Evolutionary conservation across 2,797 vertebrate species (phyloP).

Genomic region (Acridotheres tristis): DNA sequence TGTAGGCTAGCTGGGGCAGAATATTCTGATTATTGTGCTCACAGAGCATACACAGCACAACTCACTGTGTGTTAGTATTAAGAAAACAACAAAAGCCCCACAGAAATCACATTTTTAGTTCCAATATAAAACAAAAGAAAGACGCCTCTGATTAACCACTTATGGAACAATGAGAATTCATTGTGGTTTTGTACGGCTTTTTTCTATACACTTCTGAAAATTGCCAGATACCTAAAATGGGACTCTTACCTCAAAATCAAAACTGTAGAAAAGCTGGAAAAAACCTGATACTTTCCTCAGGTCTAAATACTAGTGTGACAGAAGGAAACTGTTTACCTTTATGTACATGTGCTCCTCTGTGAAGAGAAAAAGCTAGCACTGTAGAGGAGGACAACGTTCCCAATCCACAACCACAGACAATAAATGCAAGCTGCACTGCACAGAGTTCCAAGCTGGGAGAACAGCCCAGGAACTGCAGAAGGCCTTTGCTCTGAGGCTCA

Average conservation of each 20-base stretch:
- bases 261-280: slow-evolving; percentile 93
- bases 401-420: background rate
- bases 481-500: background rate
- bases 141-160: too few relatives aligned
- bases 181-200: background rate
- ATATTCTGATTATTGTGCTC: background rate
- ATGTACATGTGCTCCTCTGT: slow-evolving; percentile 96
- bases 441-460: background rate
- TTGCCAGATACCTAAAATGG: background rate
- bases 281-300: slow-evolving; percentile 90
- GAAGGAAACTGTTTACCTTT: slow-evolving; percentile 88
- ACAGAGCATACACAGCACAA: background rate
- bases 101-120: background rate
- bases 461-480: background rate
- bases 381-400: background rate
- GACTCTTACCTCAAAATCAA: slow-evolving; percentile 85
- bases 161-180: background rate
- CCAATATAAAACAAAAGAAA: background rate
- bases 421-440: background rate
- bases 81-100: background rate
- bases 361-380: background rate
- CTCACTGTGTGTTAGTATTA: background rate
- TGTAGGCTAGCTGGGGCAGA: background rate
- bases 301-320: slow-evolving; percentile 90
- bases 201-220: background rate